Conservation (phyloP, 1,140 invertebrate genomes). For the Agraylea sexmaculata region DNA sequence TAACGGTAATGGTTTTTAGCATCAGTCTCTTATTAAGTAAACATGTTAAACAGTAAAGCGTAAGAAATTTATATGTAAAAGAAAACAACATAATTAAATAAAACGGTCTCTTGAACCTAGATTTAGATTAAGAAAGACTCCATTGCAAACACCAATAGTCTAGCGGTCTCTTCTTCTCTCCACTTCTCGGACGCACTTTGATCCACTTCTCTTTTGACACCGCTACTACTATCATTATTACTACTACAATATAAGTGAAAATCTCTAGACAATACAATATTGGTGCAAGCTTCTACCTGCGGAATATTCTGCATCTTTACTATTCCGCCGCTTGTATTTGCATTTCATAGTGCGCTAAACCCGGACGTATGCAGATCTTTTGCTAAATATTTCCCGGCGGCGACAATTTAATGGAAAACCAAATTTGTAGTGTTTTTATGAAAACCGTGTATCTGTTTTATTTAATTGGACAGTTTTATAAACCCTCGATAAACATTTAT, state of each 20-base stretch:
- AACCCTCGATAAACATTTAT: too few relatives aligned
- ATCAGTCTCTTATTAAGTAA: slow-evolving; percentile 15
- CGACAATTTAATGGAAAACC: too few relatives aligned
- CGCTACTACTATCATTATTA: slow-evolving; percentile 29
- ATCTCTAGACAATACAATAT: slow-evolving; percentile 16
- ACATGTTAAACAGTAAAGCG: too few relatives aligned
- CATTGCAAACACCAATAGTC: slow-evolving; percentile 41
- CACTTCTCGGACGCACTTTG: too few relatives aligned
- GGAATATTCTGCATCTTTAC: too few relatives aligned
- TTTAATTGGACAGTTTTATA: too few relatives aligned
- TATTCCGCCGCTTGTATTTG: too few relatives aligned
- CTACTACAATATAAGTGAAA: slow-evolving; percentile 19
- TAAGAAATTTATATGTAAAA: slow-evolving; percentile 18
- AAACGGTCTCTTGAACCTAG: slow-evolving; percentile 39
- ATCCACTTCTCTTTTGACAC: slow-evolving; percentile 32
- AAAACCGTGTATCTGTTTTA: too few relatives aligned
- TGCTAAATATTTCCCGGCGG: too few relatives aligned
- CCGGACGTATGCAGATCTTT: too few relatives aligned
- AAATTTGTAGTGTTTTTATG: too few relatives aligned
- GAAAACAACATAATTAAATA: slow-evolving; percentile 17
- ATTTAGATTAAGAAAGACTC: slow-evolving; percentile 41
- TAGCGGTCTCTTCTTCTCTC: slow-evolving; percentile 40
- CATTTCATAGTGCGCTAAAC: too few relatives aligned
- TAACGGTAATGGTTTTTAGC: slow-evolving; percentile 21
- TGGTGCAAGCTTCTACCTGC: slow-evolving; percentile 9